Base-by-base conservation (phyloP, 2,797 vertebrate species). In the Crocidura indochinensis region DNA sequence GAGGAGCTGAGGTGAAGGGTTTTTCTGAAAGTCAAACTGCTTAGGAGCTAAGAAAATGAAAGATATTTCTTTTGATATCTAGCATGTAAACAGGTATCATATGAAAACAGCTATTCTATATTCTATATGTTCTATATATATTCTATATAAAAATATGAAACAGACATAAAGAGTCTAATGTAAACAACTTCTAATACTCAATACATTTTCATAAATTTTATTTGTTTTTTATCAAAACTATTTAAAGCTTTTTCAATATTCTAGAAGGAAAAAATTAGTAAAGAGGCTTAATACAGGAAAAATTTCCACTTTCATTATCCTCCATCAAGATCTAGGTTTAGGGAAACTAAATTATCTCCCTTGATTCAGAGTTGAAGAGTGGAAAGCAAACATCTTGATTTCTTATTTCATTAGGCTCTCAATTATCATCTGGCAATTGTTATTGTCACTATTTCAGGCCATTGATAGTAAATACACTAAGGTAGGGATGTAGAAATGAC, bases 191-290 rank as follows among this genome's bases (percentile, higher is more conserved):
- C 79, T 90, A 90, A 90, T 87, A 85, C 27, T 84, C 89, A 91
- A 94, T 75, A 92, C 8, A 82, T 51, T 24, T 79, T 89, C 47
- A 87, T 90, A 10, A 87, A 87, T 87, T 88, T 85, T 26, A 84
- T 91, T 76, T 91, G 47, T 94, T 92, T 86, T 86, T 94, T 62
- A 94, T 86, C 81, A 85, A 87, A 90, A 74, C 24, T 84, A 81
- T 81, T 93, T 90, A 60, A 82, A 91, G 90, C 91, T 95, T 64
- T 88, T 94, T 88, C 76, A 87, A 69, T 79, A 76, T 29, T 94
- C 60, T 56, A 68, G 10, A 47, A 46, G 62, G 73, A 80, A 85
- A 77, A 88, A 84, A 93, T 86, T 77, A 68, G n/a, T 81, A 89
- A 87, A 90, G 24, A 90, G 51, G 56, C 1, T 4, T 89, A 51